A percentile compares a stretch with the other conserved stretches of the same genome.
phyloP scores from a whole-genome alignment of 2,888 invertebrate species.

The Rhopalosiphum nymphaeae region DNA sequence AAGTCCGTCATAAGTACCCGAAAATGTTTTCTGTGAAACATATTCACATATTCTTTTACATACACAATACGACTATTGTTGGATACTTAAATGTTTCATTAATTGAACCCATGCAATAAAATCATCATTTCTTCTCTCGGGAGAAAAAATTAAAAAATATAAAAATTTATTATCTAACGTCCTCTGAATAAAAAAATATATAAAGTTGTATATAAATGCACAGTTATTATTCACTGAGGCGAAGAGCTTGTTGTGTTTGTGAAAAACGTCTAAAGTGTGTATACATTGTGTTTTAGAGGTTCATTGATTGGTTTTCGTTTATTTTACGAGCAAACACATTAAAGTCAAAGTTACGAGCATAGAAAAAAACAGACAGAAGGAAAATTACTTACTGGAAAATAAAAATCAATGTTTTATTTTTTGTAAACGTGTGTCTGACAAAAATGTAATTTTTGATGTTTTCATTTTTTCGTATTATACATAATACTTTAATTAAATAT shows the following conservation, averaged over 20 bases:
- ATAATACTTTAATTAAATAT: not conserved
- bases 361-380: not conserved
- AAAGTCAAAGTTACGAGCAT: not conserved
- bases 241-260: not conserved
- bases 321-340: slow-evolving; percentile 8
- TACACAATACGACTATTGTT: not conserved
- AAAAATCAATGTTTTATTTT: slow-evolving; percentile 21
- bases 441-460: not conserved
- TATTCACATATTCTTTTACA: not conserved
- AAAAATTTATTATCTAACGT: not conserved
- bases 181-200: not conserved
- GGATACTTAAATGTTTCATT: not conserved
- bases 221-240: not conserved
- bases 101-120: not conserved
- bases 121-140: not conserved
- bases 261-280: not conserved
- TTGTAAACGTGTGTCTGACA: not conserved
- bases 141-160: not conserved
- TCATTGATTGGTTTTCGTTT: slow-evolving; percentile 1
- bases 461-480: not conserved
- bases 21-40: not conserved
- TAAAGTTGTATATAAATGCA: not conserved
- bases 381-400: not conserved
- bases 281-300: not conserved
- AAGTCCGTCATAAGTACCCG: not conserved